These are phyloP conservation scores for Patiria pectinifera DNA, from an alignment of 53 echinoderm and acorn worm genomes.

Conservation along the genomic window DNA sequence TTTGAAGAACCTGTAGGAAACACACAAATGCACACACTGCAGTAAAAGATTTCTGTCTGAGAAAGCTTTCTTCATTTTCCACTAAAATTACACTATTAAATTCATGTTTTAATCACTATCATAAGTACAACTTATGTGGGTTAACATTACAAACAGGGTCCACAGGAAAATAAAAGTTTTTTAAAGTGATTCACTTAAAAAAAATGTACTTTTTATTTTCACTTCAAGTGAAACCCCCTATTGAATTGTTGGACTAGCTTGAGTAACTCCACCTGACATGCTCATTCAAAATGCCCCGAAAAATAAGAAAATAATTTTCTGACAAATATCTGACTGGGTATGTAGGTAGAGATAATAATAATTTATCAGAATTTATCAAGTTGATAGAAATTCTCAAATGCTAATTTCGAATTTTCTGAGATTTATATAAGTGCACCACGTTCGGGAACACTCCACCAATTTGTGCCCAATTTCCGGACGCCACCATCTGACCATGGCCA, in stretches of 20 bases:
- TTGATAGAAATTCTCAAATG: too few species aligned
- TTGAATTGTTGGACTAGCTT: constrained; percentile 9
- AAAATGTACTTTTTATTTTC: background rate
- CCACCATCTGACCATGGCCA: too few species aligned
- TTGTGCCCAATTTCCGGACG: too few species aligned
- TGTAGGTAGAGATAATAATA: too few species aligned
- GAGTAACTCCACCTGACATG: background rate
- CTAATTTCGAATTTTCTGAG: too few species aligned
- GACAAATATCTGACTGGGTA: too few species aligned
- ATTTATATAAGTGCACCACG: too few species aligned
- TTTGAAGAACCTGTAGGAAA: constrained; percentile 72
- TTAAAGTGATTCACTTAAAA: constrained; percentile 1
- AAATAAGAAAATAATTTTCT: too few species aligned
- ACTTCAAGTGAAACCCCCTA: constrained; percentile 5
- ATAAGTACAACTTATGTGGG: constrained; percentile 11
- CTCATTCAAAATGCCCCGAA: too few species aligned
- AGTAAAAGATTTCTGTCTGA: constrained; percentile 37
- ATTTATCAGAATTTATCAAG: too few species aligned
- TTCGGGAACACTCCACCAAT: too few species aligned
- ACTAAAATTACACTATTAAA: constrained; percentile 12
- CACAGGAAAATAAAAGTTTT: background rate
- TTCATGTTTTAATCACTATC: background rate
- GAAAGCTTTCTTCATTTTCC: constrained; percentile 16
- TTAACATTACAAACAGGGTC: background rate
- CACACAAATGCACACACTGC: background rate